These are phyloP conservation scores for Craniophora ligustri DNA, from an alignment of 2,888 invertebrate species.

Conservation along the genomic window DNA sequence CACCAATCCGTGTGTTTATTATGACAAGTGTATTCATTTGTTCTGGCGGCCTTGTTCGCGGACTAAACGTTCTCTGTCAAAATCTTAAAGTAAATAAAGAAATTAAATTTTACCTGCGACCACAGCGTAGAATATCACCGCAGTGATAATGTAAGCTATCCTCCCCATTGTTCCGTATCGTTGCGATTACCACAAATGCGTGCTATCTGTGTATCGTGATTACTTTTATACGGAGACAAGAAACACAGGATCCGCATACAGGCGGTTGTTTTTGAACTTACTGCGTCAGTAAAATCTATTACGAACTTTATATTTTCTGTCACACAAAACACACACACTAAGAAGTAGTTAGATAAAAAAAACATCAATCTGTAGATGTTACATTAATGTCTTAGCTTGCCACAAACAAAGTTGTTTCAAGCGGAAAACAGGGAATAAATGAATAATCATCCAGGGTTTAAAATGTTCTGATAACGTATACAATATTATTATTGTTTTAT, in stretches of 20 bases:
- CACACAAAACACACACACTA: no score
- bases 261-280: constrained; percentile 15
- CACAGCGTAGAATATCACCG: constrained; percentile 15
- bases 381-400: no score
- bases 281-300: background rate
- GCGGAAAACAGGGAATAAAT: no score
- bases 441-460: no score
- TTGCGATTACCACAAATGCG: constrained; percentile 11
- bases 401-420: no score
- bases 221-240: constrained; percentile 37
- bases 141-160: constrained; percentile 9
- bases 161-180: constrained; percentile 16
- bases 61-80: background rate
- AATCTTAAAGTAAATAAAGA: background rate
- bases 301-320: no score
- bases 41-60: background rate
- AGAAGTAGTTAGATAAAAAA: no score
- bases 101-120: constrained; percentile 15
- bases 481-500: no score
- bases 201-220: constrained; percentile 29
- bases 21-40: no score
- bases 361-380: no score
- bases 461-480: no score
- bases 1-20: no score
- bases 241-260: constrained; percentile 13